A percentile compares a stretch with the other conserved stretches of the same genome.
These are phyloP conservation scores for Puffinus mauretanicus DNA, from an alignment of 2,113 vertebrate species.

Conservation along the genomic window DNA sequence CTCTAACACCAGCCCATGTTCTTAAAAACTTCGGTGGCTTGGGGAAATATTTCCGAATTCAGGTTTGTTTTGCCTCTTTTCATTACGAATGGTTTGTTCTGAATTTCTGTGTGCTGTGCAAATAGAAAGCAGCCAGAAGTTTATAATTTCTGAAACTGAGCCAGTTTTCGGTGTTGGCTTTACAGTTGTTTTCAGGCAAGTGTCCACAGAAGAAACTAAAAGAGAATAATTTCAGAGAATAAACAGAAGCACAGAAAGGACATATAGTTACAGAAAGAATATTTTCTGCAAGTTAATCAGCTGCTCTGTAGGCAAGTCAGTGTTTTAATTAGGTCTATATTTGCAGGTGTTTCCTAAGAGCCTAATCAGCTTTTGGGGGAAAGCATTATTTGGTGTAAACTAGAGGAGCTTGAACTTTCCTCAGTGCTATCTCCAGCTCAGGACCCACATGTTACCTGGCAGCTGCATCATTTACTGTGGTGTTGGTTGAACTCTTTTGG, in stretches of 20 bases:
- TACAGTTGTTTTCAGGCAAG: not conserved
- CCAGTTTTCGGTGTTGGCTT: not conserved
- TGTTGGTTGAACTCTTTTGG: not conserved
- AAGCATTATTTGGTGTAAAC: not conserved
- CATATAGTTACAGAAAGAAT: not conserved
- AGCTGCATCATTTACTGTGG: not conserved
- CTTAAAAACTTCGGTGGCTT: not conserved
- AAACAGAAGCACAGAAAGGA: not conserved
- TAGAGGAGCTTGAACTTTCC: not conserved
- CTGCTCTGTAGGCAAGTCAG: not conserved
- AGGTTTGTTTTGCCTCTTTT: not conserved
- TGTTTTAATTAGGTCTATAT: not conserved
- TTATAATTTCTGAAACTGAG: not conserved
- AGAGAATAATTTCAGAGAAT: not conserved
- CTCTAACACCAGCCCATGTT: not conserved
- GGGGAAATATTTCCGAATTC: not conserved
- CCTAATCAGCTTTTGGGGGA: not conserved
- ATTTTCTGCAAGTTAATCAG: not conserved
- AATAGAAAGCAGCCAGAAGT: not conserved
- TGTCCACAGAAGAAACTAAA: not conserved
- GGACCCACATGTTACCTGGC: not conserved
- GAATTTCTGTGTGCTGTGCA: not conserved
- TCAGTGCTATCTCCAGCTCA: not conserved
- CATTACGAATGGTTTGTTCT: not conserved
- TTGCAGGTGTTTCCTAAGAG: slow-evolving; percentile 10